Evolutionary conservation across 1,140 invertebrate species (phyloP).

Genomic region (Plectus sambesii): DNA sequence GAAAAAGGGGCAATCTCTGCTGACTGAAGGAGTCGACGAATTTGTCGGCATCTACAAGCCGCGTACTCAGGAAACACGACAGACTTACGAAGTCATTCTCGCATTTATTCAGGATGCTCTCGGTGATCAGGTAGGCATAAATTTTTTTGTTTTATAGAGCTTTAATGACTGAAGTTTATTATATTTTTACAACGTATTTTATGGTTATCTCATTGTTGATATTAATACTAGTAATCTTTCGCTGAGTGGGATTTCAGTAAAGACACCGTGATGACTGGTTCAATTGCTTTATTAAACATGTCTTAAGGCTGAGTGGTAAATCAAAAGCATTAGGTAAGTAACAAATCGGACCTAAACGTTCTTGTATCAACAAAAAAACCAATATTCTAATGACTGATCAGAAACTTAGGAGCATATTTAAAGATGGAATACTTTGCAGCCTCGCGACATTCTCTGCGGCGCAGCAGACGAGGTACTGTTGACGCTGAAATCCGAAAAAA

Average conservation of each 20-base stretch:
- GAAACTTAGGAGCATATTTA: conserved; percentile 1
- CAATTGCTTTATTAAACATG: no score
- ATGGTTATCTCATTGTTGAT: no score
- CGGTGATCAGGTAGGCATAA: conserved; percentile 66
- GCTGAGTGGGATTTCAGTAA: no score
- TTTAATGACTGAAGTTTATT: not conserved
- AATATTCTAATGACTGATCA: conserved; percentile 7
- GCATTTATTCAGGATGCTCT: conserved; percentile 94
- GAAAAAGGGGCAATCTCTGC: conserved; percentile 49
- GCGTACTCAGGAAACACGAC: conserved; percentile 89
- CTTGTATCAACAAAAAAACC: not conserved
- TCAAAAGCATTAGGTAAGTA: no score
- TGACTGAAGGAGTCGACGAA: conserved; percentile 69
- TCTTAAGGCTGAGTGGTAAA: no score
- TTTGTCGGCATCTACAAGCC: conserved; percentile 90
- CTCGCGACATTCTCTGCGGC: conserved; percentile 85
- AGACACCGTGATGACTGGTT: no score
- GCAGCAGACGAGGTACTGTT: conserved; percentile 93
- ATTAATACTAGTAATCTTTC: no score
- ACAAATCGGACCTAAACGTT: not conserved
- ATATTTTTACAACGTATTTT: no score
- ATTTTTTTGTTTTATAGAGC: not conserved
- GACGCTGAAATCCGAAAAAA: conserved; percentile 83
- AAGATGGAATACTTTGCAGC: conserved; percentile 48
- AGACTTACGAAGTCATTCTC: conserved; percentile 88